Evolutionary conservation across 2,113 vertebrate genomes (phyloP).

Genomic region (Nesoenas mayeri): DNA sequence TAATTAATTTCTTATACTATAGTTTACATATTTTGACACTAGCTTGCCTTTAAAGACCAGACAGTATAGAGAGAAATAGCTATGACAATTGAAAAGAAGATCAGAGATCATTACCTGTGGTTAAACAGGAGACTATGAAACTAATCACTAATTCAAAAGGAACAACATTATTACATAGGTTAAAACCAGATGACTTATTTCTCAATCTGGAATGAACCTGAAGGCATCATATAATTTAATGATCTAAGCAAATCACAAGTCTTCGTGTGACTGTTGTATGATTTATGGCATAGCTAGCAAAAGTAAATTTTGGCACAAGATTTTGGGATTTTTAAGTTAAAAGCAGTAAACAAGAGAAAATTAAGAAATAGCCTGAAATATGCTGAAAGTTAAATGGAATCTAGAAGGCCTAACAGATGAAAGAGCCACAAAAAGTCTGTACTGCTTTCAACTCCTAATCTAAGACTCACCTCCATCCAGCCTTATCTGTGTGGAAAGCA

Average conservation of each 20-base stretch:
- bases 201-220: neutral
- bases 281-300: neutral
- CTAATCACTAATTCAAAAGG: neutral
- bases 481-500: neutral
- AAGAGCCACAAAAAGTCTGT: neutral
- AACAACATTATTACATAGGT: neutral
- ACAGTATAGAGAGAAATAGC: neutral
- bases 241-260: neutral
- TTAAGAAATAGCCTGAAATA: neutral
- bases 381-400: neutral
- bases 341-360: neutral
- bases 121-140: neutral
- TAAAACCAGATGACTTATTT: neutral
- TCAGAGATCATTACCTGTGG: neutral
- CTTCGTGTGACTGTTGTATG: neutral
- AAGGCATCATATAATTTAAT: neutral
- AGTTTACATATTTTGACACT: neutral
- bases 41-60: neutral
- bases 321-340: neutral
- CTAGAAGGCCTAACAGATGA: neutral
- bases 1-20: neutral
- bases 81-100: neutral
- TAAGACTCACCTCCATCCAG: neutral
- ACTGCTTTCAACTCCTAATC: neutral
- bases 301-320: neutral